phyloP scores from a whole-genome alignment of 2,888 invertebrate genomes.

The Platycheirus rosarum region DNA sequence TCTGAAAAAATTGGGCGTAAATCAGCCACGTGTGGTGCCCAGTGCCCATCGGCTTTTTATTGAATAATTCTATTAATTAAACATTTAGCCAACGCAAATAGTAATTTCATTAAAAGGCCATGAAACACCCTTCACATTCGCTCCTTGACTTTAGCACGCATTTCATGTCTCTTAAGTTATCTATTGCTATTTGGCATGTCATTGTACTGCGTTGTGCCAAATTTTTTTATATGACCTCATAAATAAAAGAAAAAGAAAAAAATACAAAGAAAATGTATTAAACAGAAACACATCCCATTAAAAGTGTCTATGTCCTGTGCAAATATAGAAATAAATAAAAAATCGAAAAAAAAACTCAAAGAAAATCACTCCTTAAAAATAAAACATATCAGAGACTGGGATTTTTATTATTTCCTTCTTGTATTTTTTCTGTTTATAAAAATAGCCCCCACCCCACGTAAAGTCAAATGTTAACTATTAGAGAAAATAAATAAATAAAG shows the following conservation, averaged over 20 bases:
- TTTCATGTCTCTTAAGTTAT: slow-evolving; percentile 6
- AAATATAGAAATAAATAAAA: no score
- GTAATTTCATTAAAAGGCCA: neutral
- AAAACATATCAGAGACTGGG: slow-evolving; percentile 11
- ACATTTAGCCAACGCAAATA: no score
- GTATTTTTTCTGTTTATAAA: slow-evolving; percentile 27
- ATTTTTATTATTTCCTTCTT: slow-evolving; percentile 13
- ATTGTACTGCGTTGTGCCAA: slow-evolving; percentile 4
- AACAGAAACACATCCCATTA: no score
- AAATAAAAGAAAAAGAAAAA: neutral
- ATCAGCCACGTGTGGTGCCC: no score
- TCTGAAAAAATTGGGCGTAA: no score
- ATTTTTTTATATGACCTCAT: slow-evolving; percentile 19
- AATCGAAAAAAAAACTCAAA: no score
- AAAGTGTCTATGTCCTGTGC: neutral
- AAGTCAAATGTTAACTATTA: slow-evolving; percentile 49
- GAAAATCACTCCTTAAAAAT: no score
- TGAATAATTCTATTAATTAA: no score
- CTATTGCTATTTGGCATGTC: slow-evolving; percentile 10
- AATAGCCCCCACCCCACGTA: slow-evolving; percentile 57
- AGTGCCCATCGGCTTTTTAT: no score
- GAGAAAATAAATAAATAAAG: slow-evolving; percentile 48
- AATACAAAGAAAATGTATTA: neutral
- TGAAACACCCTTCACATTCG: neutral
- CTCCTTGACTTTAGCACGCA: slow-evolving; percentile 1